Evolutionary conservation across 2,797 vertebrate species (phyloP), one percentile per base, ranked within the genome.

Genomic region (Graptemys geographica): DNA sequence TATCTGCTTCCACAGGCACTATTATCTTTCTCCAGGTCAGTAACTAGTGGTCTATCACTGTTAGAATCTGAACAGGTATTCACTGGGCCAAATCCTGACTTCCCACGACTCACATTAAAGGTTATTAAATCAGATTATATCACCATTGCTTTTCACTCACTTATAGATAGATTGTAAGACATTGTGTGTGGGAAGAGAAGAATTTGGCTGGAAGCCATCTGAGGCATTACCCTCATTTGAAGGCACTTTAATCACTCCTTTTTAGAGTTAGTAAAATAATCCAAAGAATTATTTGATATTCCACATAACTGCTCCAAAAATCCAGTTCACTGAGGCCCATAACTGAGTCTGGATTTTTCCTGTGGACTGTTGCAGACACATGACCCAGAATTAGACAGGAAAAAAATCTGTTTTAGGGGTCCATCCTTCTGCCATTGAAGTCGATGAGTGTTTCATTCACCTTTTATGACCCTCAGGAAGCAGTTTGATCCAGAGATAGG

Each of bases 391-490:
- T 5, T 83, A 51, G 47, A 25, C 79, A 57, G 25, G 82, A 79
- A 72, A 13, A 11, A 6, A 2, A 1, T 13, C 19, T 53, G 12
- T 41, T 87, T 78, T 82, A 19, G 79, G 47, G 21, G 6, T 87
- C 11, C 5, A 8, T 78, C 91, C 15, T 55, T 90, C 51, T 94
- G 53, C 65, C 41, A 55, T 31, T 86, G 81, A 95, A 91, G 65
- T 79, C 31, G 53, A 16, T 82, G 15, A 62, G 88, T 84, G 79
- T 27, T 90, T 28, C 1, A 5, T 16, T 81, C 21, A 12, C 76
- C 21, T 84, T 28, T 3, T 62, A 86, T 87, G 51, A 51, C 31
- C 9, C 0, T 6, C 0, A 0, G n/a, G 23, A 37, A n/a, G n/a
- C 5, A 8, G 16, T 79, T 91, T 47, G 25, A 11, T 83, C 23